Evolutionary conservation across 2,113 vertebrate species (phyloP), one percentile per base, ranked within the genome.

Genomic region (Muscicapa adusta): DNA sequence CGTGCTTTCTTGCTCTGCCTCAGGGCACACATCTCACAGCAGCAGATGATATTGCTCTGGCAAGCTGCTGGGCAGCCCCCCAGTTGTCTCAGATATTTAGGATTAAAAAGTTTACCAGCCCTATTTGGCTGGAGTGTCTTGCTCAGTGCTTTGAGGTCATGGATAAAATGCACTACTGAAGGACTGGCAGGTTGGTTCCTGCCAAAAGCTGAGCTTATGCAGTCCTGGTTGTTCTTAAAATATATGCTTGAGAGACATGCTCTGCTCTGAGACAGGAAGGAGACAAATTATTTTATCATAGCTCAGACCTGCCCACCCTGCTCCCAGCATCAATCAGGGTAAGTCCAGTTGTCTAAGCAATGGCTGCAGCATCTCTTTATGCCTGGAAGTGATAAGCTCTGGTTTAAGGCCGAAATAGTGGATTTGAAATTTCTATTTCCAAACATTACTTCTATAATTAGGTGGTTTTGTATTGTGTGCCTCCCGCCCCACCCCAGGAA

Each of bases 351-450:
- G 7, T 54, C 36, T 68, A 17, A n/a, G 10, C 8, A 36, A 25
- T 63, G 38, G 24, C 20, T 76, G 71, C 71, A 79, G 20, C 34
- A 54, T 58, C 42, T 57, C 58, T 45, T 87, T 63, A 50, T 76
- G 74, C 42, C 65, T 66, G 74, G 58, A 29, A 56, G 45, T 53
- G 70, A 77, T 73, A 85, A 91, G 14, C 29, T 38, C 34, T 40
- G 14, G 12, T 73, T 94, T 88, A 76, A 88, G 63, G 28, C n/a
- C 14, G 9, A 24, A 48, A 19, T 70, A 29, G 25, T 74, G 38
- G 33, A 54, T 71, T 88, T 58, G 45, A 83, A 66, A 70, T 83
- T 65, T 83, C 54, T 77, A 34, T 77, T 94, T 94, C 38, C 47
- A 70, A 67, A 33, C 47, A 40, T 25, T 79, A 20, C 42, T 96